Base-by-base conservation (phyloP, 2,797 vertebrate species). In the Anomalospiza imberbis region DNA sequence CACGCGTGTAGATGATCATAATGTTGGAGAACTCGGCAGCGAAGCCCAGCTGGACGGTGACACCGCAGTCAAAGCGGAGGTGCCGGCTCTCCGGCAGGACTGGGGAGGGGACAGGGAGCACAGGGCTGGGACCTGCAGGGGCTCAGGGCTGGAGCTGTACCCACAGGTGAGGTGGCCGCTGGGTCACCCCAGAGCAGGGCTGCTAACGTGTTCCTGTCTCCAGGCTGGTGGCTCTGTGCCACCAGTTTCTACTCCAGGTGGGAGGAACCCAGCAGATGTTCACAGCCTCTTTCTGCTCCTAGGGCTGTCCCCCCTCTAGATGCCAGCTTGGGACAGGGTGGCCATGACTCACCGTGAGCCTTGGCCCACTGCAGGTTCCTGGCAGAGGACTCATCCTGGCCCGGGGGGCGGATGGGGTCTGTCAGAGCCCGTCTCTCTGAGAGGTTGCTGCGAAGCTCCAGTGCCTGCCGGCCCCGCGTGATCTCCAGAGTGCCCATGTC, bases 1-100 rank as follows among this genome's bases (percentile, higher is more conserved):
- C 98, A 2, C 98, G 98, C 1, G 98, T 98, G 96, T 98, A 99
- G 96, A 99, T 98, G 94, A 99, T 98, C 98, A 99, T 98, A 93
- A 99, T 94, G 95, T 99, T 99, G 94, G 98, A 99, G 97, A 99
- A 99, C 95, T 99, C 98, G 0, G 98, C 98, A 1, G 98, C 98
- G 3, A 99, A 99, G 66, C 98, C 98, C 68, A 99, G 97, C 96
- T 98, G 98, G 58, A 99, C 97, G 5, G 96, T 98, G 73, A 98
- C 97, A 0, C 98, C 98, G 3, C 98, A 98, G 62, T 98, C 98
- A 31, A 99, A 99, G 84, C 48, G 66, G 75, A 99, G 97, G 76
- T 74, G 96, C 17, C 42, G 97, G 93, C 98, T 98, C 86, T 98
- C 85, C 0, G 98, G 98, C 25, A 99, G 97, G 28, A 98, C 98